These are phyloP conservation scores for Urosaurus nigricauda DNA, from an alignment of 2,797 vertebrate genomes.

Conservation along the genomic window DNA sequence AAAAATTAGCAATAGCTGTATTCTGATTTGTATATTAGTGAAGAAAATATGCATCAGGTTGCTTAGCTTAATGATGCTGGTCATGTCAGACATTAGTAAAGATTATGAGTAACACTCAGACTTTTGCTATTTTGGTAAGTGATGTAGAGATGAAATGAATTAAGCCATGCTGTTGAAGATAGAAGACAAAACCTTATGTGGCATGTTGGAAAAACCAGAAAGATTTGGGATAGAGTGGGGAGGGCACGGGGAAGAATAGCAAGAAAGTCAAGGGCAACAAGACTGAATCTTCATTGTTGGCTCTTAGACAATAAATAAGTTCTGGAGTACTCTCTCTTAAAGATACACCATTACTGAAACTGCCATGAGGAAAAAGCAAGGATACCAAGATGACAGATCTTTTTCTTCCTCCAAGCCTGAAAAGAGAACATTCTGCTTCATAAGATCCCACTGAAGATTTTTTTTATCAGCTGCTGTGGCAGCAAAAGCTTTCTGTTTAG, in stretches of 20 bases:
- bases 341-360: constrained; percentile 50
- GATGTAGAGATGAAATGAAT: neutral
- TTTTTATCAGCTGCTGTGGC: neutral
- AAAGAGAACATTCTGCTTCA: constrained; percentile 41
- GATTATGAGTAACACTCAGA: neutral
- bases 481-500: neutral
- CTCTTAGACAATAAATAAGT: constrained; percentile 52
- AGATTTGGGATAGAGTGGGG: neutral
- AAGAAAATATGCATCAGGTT: neutral
- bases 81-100: neutral
- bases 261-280: constrained; percentile 14
- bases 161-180: neutral
- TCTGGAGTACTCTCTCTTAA: constrained; percentile 41
- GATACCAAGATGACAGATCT: constrained; percentile 52
- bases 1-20: neutral
- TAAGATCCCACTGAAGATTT: neutral
- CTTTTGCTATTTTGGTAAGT: neutral
- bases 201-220: neutral
- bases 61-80: neutral
- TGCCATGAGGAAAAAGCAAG: constrained; percentile 29
- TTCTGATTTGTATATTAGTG: neutral
- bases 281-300: constrained; percentile 21
- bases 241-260: neutral
- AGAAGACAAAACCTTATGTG: neutral
- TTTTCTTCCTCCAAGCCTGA: constrained; percentile 42